Percentiles rank a stretch among this genome's conserved stretches.
Conservation (phyloP, 92 coral and sea anemone species). For the Phymanthus crucifer region DNA sequence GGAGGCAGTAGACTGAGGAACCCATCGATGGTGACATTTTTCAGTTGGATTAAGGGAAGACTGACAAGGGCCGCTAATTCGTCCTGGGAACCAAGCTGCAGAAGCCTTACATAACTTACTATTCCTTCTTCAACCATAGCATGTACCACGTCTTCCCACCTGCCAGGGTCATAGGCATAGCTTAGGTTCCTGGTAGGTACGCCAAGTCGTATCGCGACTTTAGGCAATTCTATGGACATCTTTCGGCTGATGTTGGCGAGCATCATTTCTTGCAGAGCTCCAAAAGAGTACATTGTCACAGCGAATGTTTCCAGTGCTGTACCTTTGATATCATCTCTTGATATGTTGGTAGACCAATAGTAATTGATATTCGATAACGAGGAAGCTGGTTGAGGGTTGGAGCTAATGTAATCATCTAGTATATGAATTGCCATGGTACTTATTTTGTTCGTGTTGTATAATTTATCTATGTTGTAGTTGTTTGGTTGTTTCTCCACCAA, state of each 20-base stretch:
- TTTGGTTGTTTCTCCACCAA: slow-evolving; percentile 10
- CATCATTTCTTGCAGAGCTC: slow-evolving; percentile 41
- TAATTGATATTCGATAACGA: slow-evolving; percentile 18
- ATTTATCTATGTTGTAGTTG: slow-evolving; percentile 1
- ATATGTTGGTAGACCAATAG: slow-evolving; percentile 36
- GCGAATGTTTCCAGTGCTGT: background rate
- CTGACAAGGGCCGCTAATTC: slow-evolving; percentile 52
- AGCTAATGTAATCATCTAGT: background rate
- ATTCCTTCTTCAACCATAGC: slow-evolving; percentile 64
- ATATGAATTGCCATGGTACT: background rate
- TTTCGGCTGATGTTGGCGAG: slow-evolving; percentile 35
- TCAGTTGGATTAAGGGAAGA: slow-evolving; percentile 27
- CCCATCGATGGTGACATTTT: slow-evolving; percentile 41
- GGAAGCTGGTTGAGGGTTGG: background rate
- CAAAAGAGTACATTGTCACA: background rate
- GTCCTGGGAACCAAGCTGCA: slow-evolving; percentile 47
- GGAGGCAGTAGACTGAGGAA: slow-evolving; percentile 51
- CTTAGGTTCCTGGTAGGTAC: slow-evolving; percentile 43
- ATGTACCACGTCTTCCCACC: slow-evolving; percentile 64
- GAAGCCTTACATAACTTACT: slow-evolving; percentile 21
- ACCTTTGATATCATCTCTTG: slow-evolving; percentile 9
- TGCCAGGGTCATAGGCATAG: slow-evolving; percentile 58
- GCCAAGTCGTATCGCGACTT: slow-evolving; percentile 53
- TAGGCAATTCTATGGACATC: slow-evolving; percentile 36
- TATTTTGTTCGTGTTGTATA: background rate